Conservation (phyloP, 1,140 invertebrate genomes). For the Bombus confusus region DNA sequence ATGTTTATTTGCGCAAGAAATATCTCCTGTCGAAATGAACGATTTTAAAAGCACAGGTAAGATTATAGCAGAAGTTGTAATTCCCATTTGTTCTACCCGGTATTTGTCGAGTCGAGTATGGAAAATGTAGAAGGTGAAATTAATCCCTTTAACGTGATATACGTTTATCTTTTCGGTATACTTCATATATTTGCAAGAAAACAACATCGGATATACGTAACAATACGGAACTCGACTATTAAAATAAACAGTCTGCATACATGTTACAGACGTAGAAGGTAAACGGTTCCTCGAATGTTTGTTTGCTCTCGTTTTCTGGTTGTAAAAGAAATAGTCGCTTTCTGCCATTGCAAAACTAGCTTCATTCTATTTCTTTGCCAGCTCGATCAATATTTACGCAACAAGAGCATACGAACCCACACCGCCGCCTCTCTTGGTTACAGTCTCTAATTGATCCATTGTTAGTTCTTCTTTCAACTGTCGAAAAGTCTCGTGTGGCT, state of each 20-base stretch:
- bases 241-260: not conserved
- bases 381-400: conserved; percentile 31
- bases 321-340: not conserved
- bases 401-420: not conserved
- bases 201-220: not conserved
- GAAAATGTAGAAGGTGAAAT: not conserved
- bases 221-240: not conserved
- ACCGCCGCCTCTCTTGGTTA: not conserved
- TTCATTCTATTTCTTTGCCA: not conserved
- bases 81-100: not conserved
- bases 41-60: not conserved
- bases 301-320: not conserved
- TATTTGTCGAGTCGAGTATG: not conserved
- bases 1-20: not conserved
- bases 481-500: too few species aligned
- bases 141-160: not conserved
- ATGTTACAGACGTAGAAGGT: not conserved
- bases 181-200: not conserved
- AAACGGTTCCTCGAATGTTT: not conserved
- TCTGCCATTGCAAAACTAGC: not conserved
- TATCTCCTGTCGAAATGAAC: not conserved
- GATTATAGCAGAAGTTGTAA: too few species aligned
- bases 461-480: conserved; percentile 1
- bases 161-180: not conserved
- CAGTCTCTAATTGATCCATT: conserved; percentile 47